Evolutionary conservation across 2,888 invertebrate genomes (phyloP), one percentile per base, ranked within the genome.

Genomic region (Cheilosia vernalis): DNA sequence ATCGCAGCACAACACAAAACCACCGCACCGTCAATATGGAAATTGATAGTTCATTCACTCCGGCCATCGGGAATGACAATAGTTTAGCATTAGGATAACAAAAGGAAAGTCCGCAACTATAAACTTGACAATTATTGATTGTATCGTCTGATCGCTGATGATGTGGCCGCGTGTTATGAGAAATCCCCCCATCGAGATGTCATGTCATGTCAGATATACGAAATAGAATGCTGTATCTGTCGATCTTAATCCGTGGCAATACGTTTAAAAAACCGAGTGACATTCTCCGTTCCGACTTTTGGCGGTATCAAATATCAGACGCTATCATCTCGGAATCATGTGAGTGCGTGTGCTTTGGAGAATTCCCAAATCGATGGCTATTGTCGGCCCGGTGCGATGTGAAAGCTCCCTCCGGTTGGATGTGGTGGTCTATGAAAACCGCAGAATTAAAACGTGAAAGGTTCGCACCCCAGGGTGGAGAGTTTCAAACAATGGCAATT

Each of bases 61-160:
- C n/a, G n/a, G 44, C 42, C 49, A 55, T 53, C 51, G 37, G 30
- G 64, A 64, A 56, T 76, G 72, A 85, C 76, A 81, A 85, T 85
- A 76, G 70, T 83, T 78, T 63, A 78, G 76, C 76, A 55, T 81
- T 72, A 67, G 76, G 61, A 66, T 64, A 64, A 82, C 66, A 85
- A 85, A 77, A 72, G 81, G 81, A 81, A 85, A 85, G 81, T 85
- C 81, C 66, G 85, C 85, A 76, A 85, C 76, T 67, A 24, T 24
- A 24, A 3, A 81, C 81, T 85, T 85, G 85, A 85, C 85, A 81
- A 85, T 66, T 77, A 81, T 81, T 85, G 85, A 85, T 85, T 81
- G 76, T 85, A 85, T 85, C 85, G 77, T 69, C 60, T 33, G 60
- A 61, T 72, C 61, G n/a, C 60, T 33, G 60, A 61, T 72, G 67